Conservation (phyloP, 2,888 invertebrate genomes). For the Drosophila lutescens region DNA sequence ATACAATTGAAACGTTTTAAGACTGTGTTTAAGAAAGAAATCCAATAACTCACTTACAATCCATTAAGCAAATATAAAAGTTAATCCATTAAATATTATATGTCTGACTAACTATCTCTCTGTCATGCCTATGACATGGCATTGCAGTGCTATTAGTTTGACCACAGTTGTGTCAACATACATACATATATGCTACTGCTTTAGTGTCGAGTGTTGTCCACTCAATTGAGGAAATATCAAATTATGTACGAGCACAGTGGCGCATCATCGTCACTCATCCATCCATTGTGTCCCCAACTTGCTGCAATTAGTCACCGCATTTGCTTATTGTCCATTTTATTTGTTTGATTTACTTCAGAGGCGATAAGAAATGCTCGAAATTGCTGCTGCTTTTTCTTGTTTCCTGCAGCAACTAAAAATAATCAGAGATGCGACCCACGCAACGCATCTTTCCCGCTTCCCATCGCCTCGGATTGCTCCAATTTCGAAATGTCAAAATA, state of each 20-base stretch:
- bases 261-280: constrained; percentile 46
- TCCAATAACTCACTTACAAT: background rate
- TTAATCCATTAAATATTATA: background rate
- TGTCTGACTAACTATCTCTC: constrained; percentile 2
- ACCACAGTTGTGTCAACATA: constrained; percentile 16
- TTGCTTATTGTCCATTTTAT: constrained; percentile 33
- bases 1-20: too few relatives aligned
- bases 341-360: constrained; percentile 31
- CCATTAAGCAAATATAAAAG: background rate
- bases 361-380: constrained; percentile 14
- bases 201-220: constrained; percentile 48
- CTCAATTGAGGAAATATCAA: constrained; percentile 84
- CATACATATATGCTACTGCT: background rate
- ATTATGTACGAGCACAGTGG: constrained; percentile 66
- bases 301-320: constrained; percentile 64
- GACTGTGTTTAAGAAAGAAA: too few relatives aligned
- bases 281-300: constrained; percentile 51
- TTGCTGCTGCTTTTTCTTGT: constrained; percentile 15
- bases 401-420: constrained; percentile 67
- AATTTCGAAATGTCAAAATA: constrained; percentile 66
- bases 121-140: background rate
- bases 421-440: constrained; percentile 67
- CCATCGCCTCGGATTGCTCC: constrained; percentile 56
- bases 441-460: constrained; percentile 51
- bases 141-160: background rate